These are phyloP conservation scores for Cephus rjabovi DNA, from an alignment of 2,888 invertebrate species.

Conservation along the genomic window DNA sequence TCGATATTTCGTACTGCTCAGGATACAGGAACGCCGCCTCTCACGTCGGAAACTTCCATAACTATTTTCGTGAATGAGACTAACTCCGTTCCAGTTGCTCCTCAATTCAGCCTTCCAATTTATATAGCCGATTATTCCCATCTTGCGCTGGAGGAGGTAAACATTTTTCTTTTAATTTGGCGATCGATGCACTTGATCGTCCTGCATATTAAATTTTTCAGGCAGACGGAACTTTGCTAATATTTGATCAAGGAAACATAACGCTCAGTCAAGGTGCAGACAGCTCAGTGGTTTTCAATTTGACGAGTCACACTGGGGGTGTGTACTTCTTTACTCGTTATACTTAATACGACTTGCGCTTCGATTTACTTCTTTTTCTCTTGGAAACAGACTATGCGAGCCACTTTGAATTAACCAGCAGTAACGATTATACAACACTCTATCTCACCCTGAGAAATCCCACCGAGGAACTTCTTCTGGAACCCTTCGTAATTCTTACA, in stretches of 20 bases:
- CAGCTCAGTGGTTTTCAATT: constrained; percentile 11
- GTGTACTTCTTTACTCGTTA: not conserved
- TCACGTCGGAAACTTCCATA: constrained; percentile 23
- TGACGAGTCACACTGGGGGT: constrained; percentile 15
- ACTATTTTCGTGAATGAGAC: constrained; percentile 32
- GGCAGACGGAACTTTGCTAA: constrained; percentile 25
- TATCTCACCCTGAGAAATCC: constrained; percentile 23
- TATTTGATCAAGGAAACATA: constrained; percentile 26
- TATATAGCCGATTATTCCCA: constrained; percentile 34
- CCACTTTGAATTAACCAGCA: constrained; percentile 11
- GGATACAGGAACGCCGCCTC: constrained; percentile 33
- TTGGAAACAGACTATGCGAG: constrained; percentile 6
- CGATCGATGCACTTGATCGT: not conserved
- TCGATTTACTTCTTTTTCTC: not conserved
- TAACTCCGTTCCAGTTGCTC: constrained; percentile 25
- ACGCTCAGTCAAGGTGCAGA: constrained; percentile 22
- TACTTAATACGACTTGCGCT: not conserved
- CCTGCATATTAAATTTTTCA: constrained; percentile 7
- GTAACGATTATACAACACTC: constrained; percentile 17
- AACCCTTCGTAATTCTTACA: constrained; percentile 25
- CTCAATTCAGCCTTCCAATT: constrained; percentile 31
- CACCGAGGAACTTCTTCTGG: constrained; percentile 22
- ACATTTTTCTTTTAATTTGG: not conserved
- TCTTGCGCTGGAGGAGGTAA: constrained; percentile 28
- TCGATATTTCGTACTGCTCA: constrained; percentile 14